Evolutionary conservation across 2,888 invertebrate species (phyloP).

Genomic region (Drosophila hamatofila): DNA sequence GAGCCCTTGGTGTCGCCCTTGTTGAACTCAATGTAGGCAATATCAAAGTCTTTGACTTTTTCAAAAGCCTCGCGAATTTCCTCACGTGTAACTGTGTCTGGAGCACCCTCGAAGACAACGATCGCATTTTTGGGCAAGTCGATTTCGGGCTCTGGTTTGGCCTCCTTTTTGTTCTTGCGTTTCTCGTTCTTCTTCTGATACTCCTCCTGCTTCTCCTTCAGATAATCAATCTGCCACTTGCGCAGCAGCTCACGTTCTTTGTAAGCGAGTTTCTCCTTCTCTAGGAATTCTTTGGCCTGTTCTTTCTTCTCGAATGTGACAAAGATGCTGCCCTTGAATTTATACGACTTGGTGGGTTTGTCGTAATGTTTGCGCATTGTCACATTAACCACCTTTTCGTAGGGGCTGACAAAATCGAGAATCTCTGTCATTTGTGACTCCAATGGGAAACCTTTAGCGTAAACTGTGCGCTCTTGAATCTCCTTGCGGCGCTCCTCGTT

Average conservation of each 20-base stretch:
- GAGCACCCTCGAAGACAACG: conserved; percentile 88
- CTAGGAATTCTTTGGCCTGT: conserved; percentile 92
- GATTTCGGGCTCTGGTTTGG: conserved; percentile 77
- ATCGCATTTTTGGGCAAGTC: conserved; percentile 91
- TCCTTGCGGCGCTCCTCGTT: conserved; percentile 93
- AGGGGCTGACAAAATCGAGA: conserved; percentile 90
- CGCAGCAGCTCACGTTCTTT: conserved; percentile 88
- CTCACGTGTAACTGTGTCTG: conserved; percentile 89
- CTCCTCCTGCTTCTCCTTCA: conserved; percentile 89
- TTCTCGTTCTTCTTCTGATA: conserved; percentile 87
- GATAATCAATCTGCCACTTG: conserved; percentile 90
- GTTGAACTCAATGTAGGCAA: conserved; percentile 91
- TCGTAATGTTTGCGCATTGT: conserved; percentile 88
- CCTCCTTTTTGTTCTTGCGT: conserved; percentile 83
- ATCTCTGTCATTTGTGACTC: conserved; percentile 89
- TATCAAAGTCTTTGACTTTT: conserved; percentile 83
- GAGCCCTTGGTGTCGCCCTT: conserved; percentile 91
- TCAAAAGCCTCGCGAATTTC: conserved; percentile 90
- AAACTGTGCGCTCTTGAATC: conserved; percentile 91
- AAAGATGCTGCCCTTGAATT: conserved; percentile 97
- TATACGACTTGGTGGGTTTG: conserved; percentile 87
- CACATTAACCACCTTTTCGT: conserved; percentile 90
- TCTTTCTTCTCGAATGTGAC: conserved; percentile 93
- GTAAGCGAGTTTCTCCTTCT: conserved; percentile 89
- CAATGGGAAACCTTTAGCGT: conserved; percentile 94